Base-by-base conservation (phyloP, 2,113 vertebrate species). In the Eurystomus gularis region DNA sequence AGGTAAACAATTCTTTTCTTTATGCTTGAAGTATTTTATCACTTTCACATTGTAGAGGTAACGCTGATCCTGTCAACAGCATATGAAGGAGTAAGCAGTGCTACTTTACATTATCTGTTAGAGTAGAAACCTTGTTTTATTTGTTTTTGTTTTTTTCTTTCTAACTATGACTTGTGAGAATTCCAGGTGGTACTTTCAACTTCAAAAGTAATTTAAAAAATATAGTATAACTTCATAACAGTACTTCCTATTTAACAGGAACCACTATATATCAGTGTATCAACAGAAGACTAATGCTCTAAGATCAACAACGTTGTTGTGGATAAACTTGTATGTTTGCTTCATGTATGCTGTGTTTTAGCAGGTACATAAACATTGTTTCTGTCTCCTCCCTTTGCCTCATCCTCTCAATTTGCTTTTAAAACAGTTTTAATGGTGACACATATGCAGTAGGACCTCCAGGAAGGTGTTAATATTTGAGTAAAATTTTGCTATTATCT, bases 1-100 rank as follows among this genome's bases (percentile, higher is more conserved):
- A 98, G 90, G 99, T 99, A 98, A 99, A 98, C 68, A 21, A 1
- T 18, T 46, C 1, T 40, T 35, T 79, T 89, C 12, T 8, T 93
- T 54, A 29, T 7, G 23, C 57, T 61, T 1, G 1, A 87, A 69
- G 10, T 52, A 39, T 69, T 91, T 61, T 10, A 44, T 61, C 4
- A 33, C 0, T 52, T 44, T 73, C 61, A 39, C 11, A 9, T 23
- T 69, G 44, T 29, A 24, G 52, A 31, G 9, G 28, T 79, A 55
- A 55, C 37, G 24, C 18, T 48, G 26, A 28, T 73, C 9, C 33
- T 13, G 5, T n/a, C 7, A 31, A 21, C 7, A 42, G 11, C 81
- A n/a, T 48, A 55, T 3, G 5, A 49, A 92, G 24, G 20, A 29
- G 14, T 48, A 79, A 86, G 44, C 21, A 69, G 25, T 77, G 28